Evolutionary conservation across 1,140 invertebrate species (phyloP).

Genomic region (Conus ventricosus): DNA sequence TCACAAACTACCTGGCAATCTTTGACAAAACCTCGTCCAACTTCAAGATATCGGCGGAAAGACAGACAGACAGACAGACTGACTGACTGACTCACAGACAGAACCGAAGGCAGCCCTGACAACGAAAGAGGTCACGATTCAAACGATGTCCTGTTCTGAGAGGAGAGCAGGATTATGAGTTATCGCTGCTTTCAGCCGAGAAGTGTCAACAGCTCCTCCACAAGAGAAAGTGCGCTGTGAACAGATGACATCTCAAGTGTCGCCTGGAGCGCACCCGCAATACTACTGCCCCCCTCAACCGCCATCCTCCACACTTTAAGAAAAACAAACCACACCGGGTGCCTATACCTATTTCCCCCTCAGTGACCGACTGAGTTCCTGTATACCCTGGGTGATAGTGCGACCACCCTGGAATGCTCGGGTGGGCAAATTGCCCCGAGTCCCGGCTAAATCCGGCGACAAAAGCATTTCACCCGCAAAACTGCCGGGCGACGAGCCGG

Average conservation of each 20-base stretch:
- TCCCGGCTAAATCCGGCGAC: background rate
- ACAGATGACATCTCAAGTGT: background rate
- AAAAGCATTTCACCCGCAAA: background rate
- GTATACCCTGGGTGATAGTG: background rate
- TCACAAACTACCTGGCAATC: too few species aligned
- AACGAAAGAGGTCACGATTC: background rate
- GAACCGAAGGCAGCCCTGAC: background rate
- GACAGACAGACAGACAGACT: slow-evolving; percentile 6
- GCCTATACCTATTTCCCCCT: too few species aligned
- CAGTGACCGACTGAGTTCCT: background rate
- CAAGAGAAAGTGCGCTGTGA: background rate
- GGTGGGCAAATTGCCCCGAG: background rate
- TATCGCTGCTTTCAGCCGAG: background rate
- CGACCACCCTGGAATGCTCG: slow-evolving; percentile 5
- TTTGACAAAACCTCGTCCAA: too few species aligned
- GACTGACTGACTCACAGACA: background rate
- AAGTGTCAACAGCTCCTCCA: background rate
- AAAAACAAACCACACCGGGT: background rate
- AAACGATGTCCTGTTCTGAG: background rate
- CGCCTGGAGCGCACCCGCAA: background rate
- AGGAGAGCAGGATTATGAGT: too few species aligned
- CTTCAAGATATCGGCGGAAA: background rate
- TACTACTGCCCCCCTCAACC: background rate
- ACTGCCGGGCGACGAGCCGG: background rate
- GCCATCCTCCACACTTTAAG: background rate